These are phyloP conservation scores for Mus spicilegus DNA, from an alignment of 2,113 vertebrate genomes.

Conservation along the genomic window DNA sequence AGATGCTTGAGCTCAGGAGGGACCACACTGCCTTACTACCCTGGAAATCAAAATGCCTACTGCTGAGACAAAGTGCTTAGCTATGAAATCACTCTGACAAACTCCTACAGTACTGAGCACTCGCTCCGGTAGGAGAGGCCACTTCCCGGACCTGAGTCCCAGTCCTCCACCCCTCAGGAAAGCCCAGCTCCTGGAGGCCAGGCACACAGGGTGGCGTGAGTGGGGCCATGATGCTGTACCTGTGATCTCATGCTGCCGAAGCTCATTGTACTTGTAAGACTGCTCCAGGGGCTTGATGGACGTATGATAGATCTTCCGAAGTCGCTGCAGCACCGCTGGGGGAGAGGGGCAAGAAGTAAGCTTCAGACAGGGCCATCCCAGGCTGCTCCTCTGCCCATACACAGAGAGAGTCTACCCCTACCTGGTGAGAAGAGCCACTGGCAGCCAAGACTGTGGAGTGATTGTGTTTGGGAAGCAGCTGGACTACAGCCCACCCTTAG, in stretches of 20 bases:
- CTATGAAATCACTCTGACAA: background rate
- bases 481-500: background rate
- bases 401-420: background rate
- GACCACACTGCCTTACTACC: background rate
- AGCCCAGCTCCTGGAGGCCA: background rate
- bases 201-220: rapidly evolving
- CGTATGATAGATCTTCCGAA: constrained; percentile 96
- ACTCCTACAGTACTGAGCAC: background rate
- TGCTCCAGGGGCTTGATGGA: constrained; percentile 98
- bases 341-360: background rate
- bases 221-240: constrained; percentile 85
- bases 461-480: background rate
- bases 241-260: constrained; percentile 98
- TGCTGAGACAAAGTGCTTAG: background rate
- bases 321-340: constrained; percentile 91
- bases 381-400: background rate
- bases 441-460: background rate
- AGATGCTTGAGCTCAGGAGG: background rate
- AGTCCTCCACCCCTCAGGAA: background rate
- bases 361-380: background rate
- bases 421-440: background rate
- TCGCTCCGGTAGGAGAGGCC: background rate
- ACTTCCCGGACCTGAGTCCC: background rate
- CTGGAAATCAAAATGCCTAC: background rate
- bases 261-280: constrained; percentile 98